Evolutionary conservation across 2,797 vertebrate genomes (phyloP).

Genomic region (Tapirus indicus): DNA sequence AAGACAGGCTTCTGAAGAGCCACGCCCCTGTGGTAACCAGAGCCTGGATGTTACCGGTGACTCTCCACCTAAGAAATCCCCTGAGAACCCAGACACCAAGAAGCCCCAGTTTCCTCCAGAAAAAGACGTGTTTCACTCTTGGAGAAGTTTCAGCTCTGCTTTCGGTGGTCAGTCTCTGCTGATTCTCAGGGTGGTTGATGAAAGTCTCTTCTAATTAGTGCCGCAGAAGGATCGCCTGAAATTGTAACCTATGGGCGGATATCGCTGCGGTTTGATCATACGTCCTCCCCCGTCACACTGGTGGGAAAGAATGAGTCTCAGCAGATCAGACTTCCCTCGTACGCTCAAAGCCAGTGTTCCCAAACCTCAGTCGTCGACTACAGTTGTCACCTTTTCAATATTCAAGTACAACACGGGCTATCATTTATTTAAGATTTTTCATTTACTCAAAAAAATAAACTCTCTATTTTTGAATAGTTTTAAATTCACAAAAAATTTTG

Average conservation of each 20-base stretch:
- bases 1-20: background rate
- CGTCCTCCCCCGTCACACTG: background rate
- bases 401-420: background rate
- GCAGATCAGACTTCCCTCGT: background rate
- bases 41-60: background rate
- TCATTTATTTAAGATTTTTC: slow-evolving; percentile 3
- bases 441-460: background rate
- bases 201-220: background rate
- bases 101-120: slow-evolving; percentile 63
- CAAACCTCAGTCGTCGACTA: background rate
- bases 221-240: background rate
- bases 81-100: slow-evolving; percentile 61
- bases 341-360: background rate
- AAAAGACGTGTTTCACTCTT: background rate
- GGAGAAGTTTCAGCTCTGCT: slow-evolving; percentile 74
- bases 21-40: slow-evolving; percentile 4
- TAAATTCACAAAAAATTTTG: background rate
- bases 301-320: background rate
- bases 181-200: background rate
- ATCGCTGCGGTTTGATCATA: background rate
- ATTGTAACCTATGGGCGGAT: background rate
- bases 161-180: slow-evolving; percentile 54
- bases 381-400: background rate
- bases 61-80: slow-evolving; percentile 74
- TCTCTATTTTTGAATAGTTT: background rate